Base-by-base conservation (phyloP, 2,797 vertebrate genomes). In the Sciurus carolinensis region DNA sequence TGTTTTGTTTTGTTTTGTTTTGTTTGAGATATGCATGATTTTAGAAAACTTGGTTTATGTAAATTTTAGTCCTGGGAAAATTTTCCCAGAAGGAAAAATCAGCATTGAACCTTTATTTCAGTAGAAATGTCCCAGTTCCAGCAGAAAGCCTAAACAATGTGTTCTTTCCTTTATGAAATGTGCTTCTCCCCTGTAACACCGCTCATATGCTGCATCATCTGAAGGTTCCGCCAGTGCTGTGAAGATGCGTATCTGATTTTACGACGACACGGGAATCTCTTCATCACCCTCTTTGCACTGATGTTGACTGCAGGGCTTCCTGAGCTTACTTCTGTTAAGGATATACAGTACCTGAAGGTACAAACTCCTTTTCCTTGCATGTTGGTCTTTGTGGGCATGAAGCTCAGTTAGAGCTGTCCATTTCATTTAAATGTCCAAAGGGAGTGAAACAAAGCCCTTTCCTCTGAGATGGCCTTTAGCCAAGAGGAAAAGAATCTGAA, bases 271-370 rank as follows among this genome's bases (percentile, higher is more conserved):
- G 99, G 99, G 90, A 99, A 99, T 98, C 99, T 99, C 84, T 99
- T 99, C 98, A 99, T 99, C 98, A 99, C 99, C 3, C 99, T 99
- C 91, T 99, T 99, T 98, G 99, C 99, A 94, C 99, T 99, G 98
- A 99, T 99, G 99, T 98, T 99, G 97, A 99, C 99, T 71, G 99
- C 99, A 72, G 99, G 99, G 47, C 99, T 99, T 96, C 99, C 99
- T 67, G 99, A 99, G 97, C 99, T 99, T 76, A 99, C 99, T 3
- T 99, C 99, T 9, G 98, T 99, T 97, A 99, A 99, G 98, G 99
- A 99, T 97, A 99, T 99, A 98, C 99, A 99, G 98, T 99, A 99
- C 98, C 98, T 99, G 98, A 99, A 99, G 99, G 99, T 99, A 99
- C 87, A 86, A 96, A 42, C 13, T 24, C 36, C 20, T 6, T 91